Evolutionary conservation across 2,797 vertebrate species (phyloP), one percentile per base, ranked within the genome.

Genomic region (Dermochelys coriacea): DNA sequence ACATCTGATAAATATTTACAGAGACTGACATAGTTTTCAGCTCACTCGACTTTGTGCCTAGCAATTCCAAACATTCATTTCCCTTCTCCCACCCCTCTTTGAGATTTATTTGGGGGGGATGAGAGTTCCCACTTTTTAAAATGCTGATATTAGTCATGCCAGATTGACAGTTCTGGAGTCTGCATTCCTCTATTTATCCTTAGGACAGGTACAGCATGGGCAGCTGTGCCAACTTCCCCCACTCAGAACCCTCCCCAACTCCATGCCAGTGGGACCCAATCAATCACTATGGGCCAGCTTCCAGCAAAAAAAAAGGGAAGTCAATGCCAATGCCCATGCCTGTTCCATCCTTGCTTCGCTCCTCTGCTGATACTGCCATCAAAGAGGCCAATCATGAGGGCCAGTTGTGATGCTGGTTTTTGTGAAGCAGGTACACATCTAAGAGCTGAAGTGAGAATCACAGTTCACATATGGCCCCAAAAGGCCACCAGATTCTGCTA

Each of bases 1-100:
- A 97, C 97, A 97, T 95, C 82, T 95, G 95, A 95, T 98, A 98
- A 98, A 98, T 98, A 98, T 98, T 98, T 98, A 98, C 95, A 89
- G 97, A 98, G 97, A 97, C 95, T 97, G 97, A 98, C 98, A 98
- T 97, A 95, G 97, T 98, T 98, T 98, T 97, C 97, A 96, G 96
- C 94, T 97, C 95, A 64, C 97, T 98, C 97, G 91, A 96, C 97
- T 80, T 81, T 97, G 96, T 82, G 45, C 97, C 97, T 98, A 98
- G 97, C 97, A 97, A 95, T 97, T 94, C 96, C 96, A 96, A 98
- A 96, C 97, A 95, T 94, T 95, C 95, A 57, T 95, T 98, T 97
- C 97, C 97, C 95, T 97, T 93, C 93, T 93, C 81, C 85, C 0
- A 29, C 2, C 0, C 55, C 92, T 31, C 91, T 82, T 4, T 0